These are phyloP conservation scores for Callipepla californica DNA, from an alignment of 2,113 vertebrate genomes.

Conservation along the genomic window DNA sequence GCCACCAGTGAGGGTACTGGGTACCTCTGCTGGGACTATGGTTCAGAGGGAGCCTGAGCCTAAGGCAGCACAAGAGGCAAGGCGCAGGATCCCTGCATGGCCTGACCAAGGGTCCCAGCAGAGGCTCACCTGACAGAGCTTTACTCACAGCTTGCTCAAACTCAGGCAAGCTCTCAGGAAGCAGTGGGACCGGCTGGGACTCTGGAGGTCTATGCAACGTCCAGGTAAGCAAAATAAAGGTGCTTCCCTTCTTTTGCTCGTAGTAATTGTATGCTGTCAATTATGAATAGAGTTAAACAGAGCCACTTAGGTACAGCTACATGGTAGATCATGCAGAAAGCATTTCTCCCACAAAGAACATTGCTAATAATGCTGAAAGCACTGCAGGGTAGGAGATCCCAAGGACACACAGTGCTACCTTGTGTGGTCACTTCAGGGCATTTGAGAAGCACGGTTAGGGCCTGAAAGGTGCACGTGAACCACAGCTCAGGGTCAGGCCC, in stretches of 20 bases:
- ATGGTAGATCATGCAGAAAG: not conserved
- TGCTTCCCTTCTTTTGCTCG: not conserved
- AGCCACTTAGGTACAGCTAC: not conserved
- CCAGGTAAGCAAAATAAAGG: not conserved
- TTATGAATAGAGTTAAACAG: not conserved
- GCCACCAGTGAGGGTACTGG: not conserved
- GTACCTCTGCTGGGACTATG: not conserved
- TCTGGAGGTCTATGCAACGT: not conserved
- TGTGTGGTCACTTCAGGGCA: not conserved
- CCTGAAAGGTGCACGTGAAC: not conserved
- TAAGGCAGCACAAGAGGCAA: not conserved
- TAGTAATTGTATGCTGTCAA: not conserved
- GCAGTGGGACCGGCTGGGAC: not conserved
- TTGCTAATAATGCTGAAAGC: not conserved
- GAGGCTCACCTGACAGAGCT: not conserved
- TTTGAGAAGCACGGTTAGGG: not conserved
- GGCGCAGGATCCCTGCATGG: accelerated
- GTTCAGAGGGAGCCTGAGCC: not conserved
- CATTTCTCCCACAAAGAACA: not conserved
- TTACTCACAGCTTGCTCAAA: not conserved
- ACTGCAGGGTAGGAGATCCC: not conserved
- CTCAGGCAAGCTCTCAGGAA: not conserved
- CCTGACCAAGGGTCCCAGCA: not conserved
- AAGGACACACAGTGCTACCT: not conserved
- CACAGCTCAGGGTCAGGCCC: not conserved